Evolutionary conservation across 2,888 invertebrate species (phyloP), one percentile per base, ranked within the genome.

Genomic region (Agapostemon virescens): DNA sequence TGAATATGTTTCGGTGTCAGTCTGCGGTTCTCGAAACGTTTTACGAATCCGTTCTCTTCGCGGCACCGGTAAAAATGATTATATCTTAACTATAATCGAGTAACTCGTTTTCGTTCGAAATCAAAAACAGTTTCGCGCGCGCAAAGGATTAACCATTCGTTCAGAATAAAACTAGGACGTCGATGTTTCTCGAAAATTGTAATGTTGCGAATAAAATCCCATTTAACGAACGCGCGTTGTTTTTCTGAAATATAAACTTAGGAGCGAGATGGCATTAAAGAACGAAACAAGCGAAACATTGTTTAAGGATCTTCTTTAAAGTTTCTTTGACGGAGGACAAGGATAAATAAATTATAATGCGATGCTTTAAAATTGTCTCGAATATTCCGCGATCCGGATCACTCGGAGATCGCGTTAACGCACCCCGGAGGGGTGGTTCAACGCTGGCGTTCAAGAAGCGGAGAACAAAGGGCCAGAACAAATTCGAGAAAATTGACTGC

Each of bases 401-500:
- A 11, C 49, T 23, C 49, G 11, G 4, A 4, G 49, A 11, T 49
- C 11, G n/a, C 49, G 4, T 49, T 49, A 49, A 49, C n/a, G 49
- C 49, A n/a, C 49, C 3, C 11, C 9, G n/a, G 49, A 11, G 49
- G 49, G 11, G n/a, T 49, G 49, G 49, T 49, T 49, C 49, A n/a
- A n/a, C 11, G 49, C 49, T 49, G n/a, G n/a, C 49, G 49, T 49
- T 49, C n/a, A 36, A 63, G 63, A 36, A 63, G 11, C 63, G 20
- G 11, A 36, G 63, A 63, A 63, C 63, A 63, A 63, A n/a, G 63
- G n/a, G 63, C 36, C 63, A 23, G 49, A 49, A 23, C n/a, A 36
- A 67, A 63, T 63, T 33, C 63, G n/a, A 36, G 63, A 63, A 36
- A 63, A 63, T 63, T 36, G 63, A 63, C 63, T 63, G 33, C 63